Conservation (phyloP, 2,113 vertebrate species). For the Cephalopholis sonnerati region DNA sequence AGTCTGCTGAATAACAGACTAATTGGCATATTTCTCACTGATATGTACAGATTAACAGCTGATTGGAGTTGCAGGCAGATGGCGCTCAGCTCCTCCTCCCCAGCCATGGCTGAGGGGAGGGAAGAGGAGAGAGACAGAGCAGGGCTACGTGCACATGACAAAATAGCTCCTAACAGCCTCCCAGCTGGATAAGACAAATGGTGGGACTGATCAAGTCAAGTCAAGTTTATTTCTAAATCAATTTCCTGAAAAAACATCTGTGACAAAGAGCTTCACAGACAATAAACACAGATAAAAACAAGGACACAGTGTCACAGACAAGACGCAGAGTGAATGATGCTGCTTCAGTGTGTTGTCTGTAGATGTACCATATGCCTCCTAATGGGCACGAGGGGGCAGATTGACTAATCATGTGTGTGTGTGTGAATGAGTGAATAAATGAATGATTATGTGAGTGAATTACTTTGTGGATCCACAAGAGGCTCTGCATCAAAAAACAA, state of each 20-base stretch:
- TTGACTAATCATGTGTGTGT: slow-evolving; percentile 40
- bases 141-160: slow-evolving; percentile 14
- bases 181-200: slow-evolving; percentile 53
- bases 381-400: slow-evolving; percentile 51
- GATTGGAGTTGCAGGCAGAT: slow-evolving; percentile 14
- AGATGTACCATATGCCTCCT: slow-evolving; percentile 41
- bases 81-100: not conserved
- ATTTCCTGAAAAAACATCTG: slow-evolving; percentile 51
- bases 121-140: slow-evolving; percentile 1
- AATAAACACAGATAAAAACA: slow-evolving; percentile 58
- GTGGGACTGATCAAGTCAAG: slow-evolving; percentile 45
- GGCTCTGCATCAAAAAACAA: slow-evolving; percentile 38
- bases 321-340: slow-evolving; percentile 43
- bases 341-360: slow-evolving; percentile 36
- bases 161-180: slow-evolving; percentile 44
- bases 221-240: slow-evolving; percentile 60
- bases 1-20: not conserved
- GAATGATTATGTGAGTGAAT: slow-evolving; percentile 42
- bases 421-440: slow-evolving; percentile 48
- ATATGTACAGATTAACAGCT: not conserved
- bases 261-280: slow-evolving; percentile 57
- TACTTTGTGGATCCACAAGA: slow-evolving; percentile 34
- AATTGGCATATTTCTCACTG: slow-evolving; percentile 6
- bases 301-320: slow-evolving; percentile 50
- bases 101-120: not conserved